phyloP scores from a whole-genome alignment of 2,888 invertebrate genomes.

The Brachynemurus nebulosus region DNA sequence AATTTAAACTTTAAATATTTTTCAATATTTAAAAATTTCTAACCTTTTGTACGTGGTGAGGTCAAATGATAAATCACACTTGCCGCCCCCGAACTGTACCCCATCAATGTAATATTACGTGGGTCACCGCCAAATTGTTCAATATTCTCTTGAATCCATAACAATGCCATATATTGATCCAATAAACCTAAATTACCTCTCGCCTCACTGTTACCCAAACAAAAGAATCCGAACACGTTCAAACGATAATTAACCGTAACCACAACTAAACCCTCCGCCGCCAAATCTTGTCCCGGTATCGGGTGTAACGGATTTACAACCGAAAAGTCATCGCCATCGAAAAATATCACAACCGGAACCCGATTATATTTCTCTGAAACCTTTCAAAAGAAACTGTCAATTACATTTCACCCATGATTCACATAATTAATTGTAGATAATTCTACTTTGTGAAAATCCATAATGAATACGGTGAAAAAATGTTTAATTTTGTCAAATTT shows the following conservation, averaged over 20 bases:
- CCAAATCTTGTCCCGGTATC: constrained; percentile 53
- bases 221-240: constrained; percentile 56
- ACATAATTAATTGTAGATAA: too few species aligned
- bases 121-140: constrained; percentile 69
- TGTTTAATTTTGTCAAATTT: too few species aligned
- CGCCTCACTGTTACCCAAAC: constrained; percentile 37
- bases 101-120: constrained; percentile 61
- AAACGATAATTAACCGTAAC: constrained; percentile 56
- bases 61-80: constrained; percentile 51
- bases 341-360: constrained; percentile 53
- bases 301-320: constrained; percentile 36
- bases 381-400: too few species aligned
- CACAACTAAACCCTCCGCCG: constrained; percentile 54
- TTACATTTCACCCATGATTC: too few species aligned
- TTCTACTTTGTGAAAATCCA: too few species aligned
- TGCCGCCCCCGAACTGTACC: constrained; percentile 67
- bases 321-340: constrained; percentile 50
- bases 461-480: too few species aligned
- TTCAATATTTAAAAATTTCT: too few species aligned
- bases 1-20: too few species aligned
- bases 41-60: constrained; percentile 52
- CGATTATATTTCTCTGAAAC: too few species aligned
- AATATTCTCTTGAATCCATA: constrained; percentile 66
- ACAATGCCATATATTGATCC: constrained; percentile 69
- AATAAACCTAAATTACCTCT: constrained; percentile 76